Evolutionary conservation across 2,888 invertebrate species (phyloP), one percentile per base, ranked within the genome.

Genomic region (Hemicrepidius hirtus): DNA sequence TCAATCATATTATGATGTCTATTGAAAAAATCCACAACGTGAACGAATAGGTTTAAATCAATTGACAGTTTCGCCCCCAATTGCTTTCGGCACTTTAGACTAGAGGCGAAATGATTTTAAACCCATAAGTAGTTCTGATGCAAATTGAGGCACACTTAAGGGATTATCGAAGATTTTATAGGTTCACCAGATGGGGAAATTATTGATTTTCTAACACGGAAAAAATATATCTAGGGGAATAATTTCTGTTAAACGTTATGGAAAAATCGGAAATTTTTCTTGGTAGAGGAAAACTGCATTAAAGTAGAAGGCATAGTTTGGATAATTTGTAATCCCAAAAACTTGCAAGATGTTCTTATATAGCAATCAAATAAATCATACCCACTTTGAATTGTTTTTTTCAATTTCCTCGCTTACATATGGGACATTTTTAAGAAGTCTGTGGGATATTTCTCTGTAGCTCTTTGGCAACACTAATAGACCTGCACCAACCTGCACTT

Each of bases 91-190:
- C 78, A 79, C 79, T 80, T n/a, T 81, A 80, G 75, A 81, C n/a
- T 75, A 75, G 70, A 78, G 77, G 77, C 75, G 76, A 79, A 82
- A 82, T 81, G 81, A 82, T 82, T 82, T 82, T 79, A 80, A 81
- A 81, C 80, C 80, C 37, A 79, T 81, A 84, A 84, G 83, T 81
- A 82, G 83, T 82, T 83, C 76, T 80, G 78, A 85, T 85, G 85
- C 84, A 85, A 85, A 85, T 85, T 83, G 83, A 81, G 80, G 80
- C 82, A 80, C 83, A 82, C 84, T 84, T 84, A 82, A 81, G 78
- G 77, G 84, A 81, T 85, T 84, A 84, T 83, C 82, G 71, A 77
- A 75, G 82, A 80, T 79, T 83, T 82, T 77, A 75, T 75, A 59
- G 64, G 65, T 62, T 68, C 41, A 79, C 76, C 71, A 72, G 69